Conservation (phyloP, 2,797 vertebrate species). For the Melanotaenia parkinsoni region DNA sequence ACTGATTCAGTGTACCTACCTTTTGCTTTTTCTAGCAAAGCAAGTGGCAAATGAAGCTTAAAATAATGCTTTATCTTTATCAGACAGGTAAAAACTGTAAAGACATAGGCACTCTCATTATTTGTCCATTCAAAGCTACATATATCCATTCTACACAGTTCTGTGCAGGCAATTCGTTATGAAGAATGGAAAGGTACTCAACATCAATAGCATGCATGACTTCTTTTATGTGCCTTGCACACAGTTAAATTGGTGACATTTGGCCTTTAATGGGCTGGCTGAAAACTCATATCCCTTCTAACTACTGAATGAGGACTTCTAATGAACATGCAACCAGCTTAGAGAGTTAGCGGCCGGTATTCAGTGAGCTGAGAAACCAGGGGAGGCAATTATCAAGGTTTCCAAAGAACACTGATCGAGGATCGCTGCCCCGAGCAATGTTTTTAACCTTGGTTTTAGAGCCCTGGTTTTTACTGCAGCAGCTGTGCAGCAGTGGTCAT, state of each 20-base stretch:
- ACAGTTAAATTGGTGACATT: constrained; percentile 81
- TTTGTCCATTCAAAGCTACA: constrained; percentile 56
- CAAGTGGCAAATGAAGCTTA: constrained; percentile 33
- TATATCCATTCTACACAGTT: constrained; percentile 55
- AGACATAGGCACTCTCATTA: constrained; percentile 57
- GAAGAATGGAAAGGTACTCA: constrained; percentile 75
- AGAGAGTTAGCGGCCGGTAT: constrained; percentile 74
- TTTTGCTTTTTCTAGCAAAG: not conserved
- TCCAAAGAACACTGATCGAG: constrained; percentile 68
- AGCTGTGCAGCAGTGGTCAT: constrained; percentile 48
- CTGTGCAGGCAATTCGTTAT: constrained; percentile 67
- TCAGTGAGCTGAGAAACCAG: constrained; percentile 77
- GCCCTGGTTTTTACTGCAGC: constrained; percentile 49
- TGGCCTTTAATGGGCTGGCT: constrained; percentile 81
- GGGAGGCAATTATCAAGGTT: constrained; percentile 80
- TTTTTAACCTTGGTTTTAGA: constrained; percentile 73
- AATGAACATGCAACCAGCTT: constrained; percentile 79
- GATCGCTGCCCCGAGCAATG: constrained; percentile 66
- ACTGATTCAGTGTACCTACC: not conserved
- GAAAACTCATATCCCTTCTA: constrained; percentile 79
- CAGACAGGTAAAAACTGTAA: constrained; percentile 47
- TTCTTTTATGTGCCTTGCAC: constrained; percentile 79
- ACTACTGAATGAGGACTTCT: constrained; percentile 82
- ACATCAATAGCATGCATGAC: constrained; percentile 79
- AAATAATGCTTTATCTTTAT: constrained; percentile 34